Base-by-base conservation (phyloP, 2,113 vertebrate genomes). In the Myiopsitta monachus region DNA sequence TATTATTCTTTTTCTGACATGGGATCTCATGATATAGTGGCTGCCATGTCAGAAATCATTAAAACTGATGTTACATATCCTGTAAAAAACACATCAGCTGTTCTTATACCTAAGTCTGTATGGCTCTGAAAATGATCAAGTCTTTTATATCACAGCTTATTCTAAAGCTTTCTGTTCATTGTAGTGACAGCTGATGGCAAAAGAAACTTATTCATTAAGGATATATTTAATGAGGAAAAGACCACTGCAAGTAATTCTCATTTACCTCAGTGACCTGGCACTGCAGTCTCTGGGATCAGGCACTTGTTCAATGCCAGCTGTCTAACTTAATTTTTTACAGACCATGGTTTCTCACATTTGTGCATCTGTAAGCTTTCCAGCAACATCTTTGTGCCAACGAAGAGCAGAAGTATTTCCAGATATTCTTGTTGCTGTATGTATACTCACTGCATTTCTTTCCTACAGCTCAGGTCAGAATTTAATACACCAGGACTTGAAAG, bases 281-380 rank as follows among this genome's bases (percentile, higher is more conserved):
- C 19, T 93, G 36, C 28, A 93, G 70, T 88, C 61, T 41, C 83
- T 94, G 59, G 62, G 92, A 97, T 95, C 83, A 97, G 80, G 87
- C 54, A 49, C 49, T 96, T 96, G 95, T 92, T 97, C 96, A 98
- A 73, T 93, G 74, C 94, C 86, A 97, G 88, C 74, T 97, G 84
- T 97, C 96, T 94, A 90, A 96, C 89, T 96, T 94, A 96, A 97
- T 98, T 98, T 97, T 95, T 91, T 94, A 88, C 92, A 96, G 96
- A 93, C 64, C 68, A 67, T 89, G 92, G 72, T 95, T 98, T 81
- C 92, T 93, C 76, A 94, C 51, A 95, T 95, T 97, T 95, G 77
- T 84, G 92, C 52, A 95, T 96, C 92, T 97, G 96, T 97, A 98
- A 96, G 92, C 88, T 97, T 98, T 97, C 95, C 97, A 97, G 92